Evolutionary conservation across 2,113 vertebrate genomes (phyloP), one percentile per base, ranked within the genome.

Genomic region (Amblyopsis rosae): DNA sequence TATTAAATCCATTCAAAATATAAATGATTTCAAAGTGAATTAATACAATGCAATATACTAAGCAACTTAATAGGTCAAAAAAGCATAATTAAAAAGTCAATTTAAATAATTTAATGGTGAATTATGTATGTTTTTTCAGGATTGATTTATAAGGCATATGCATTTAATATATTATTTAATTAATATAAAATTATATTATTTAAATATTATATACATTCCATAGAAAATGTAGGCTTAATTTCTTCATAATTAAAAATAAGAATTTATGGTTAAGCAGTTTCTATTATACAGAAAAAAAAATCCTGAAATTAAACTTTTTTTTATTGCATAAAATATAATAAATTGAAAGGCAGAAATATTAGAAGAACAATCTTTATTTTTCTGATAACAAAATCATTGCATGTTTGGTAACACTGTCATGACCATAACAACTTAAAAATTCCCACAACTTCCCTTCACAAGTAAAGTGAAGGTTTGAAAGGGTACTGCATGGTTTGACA

Each of bases 351-450:
- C 9, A 53, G 19, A 46, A n/a, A 54, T 62, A 77, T 71, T 82
- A 84, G 88, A 89, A 86, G 76, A 89, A 51, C 15, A 76, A 77
- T 67, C 64, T 92, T 91, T 88, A 91, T 89, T 90, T 79, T 64
- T 58, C 65, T 55, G 74, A 47, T 73, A 82, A 85, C 65, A 81
- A 88, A 88, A 79, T 64, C 73, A 61, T 32, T 61, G 35, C 6
- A 69, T 58, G 54, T 80, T 64, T 60, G 77, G 81, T 63, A 79
- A 82, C 67, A 85, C 80, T 62, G 76, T 72, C 67, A 87, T 67
- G 79, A 73, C 48, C 55, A 71, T 71, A 46, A 72, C 58, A 82
- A 57, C 67, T 1, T 26, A 48, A 51, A 63, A 46, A 19, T 62
- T 73, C 62, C 17, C 16, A 57, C 49, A 26, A 61, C 51, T 59